Base-by-base conservation (phyloP, 2,888 invertebrate species). In the Rhagonycha fulva region DNA sequence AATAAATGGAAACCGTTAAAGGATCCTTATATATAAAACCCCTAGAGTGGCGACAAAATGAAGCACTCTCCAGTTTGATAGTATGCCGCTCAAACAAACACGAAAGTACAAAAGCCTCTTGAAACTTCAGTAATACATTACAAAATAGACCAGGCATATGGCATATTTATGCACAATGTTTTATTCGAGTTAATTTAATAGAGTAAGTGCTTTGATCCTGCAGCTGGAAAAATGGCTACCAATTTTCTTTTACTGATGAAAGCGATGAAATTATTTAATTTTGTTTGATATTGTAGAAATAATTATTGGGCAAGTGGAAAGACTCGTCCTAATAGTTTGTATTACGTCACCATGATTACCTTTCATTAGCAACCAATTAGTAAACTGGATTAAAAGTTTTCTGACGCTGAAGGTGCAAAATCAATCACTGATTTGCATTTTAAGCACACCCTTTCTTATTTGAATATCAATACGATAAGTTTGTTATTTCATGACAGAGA, bases 51-150 rank as follows among this genome's bases (percentile, higher is more conserved):
- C 14, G 68, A 68, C 72, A 72, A 72, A 72, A 72, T 72, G 71
- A 72, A 66, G 71, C 62, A 68, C 61, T 66, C 68, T 28, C 70
- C 70, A 67, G 47, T 67, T 70, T 68, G 70, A 66, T 74, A 74
- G 70, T 32, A 70, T 62, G 70, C 70, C 74, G 32, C 61, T 66
- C 61, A 66, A 30, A 67, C 74, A 62, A 74, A 74, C 74, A 72
- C 68, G 30, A 74, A 74, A 74, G 70, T 70, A 70, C 74, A 70
- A 74, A 69, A 74, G 74, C 70, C 62, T 62, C 61, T 70, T 71
- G 70, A 71, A 74, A 74, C 70, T 74, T 74, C 62, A 74, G 74
- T 67, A 74, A 74, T 74, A 74, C 70, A 74, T 74, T 71, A 63
- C 60, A 47, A 68, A 74, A 66, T 68, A 71, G 70, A 30, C 74